Base-by-base conservation (phyloP, 1,140 invertebrate genomes). In the Sminthurinus signatus region DNA sequence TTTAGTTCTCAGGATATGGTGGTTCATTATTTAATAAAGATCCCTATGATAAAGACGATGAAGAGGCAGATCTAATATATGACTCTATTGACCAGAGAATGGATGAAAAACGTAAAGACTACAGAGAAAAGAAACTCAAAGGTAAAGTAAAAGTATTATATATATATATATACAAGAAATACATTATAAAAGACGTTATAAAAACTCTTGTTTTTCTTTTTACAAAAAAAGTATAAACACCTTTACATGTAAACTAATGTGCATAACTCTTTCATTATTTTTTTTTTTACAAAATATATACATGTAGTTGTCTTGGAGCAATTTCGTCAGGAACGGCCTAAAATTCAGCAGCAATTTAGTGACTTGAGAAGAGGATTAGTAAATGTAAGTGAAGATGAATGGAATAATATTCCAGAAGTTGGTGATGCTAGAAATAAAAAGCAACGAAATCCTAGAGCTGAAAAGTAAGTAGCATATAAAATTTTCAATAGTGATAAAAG, bases 11-110 rank as follows among this genome's bases (percentile, higher is more conserved):
- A 73, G 97, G 97, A 44, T 99, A 99, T 79, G 95, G 95, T 74
- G 96, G 96, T 17, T 97, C 93, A 56, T 79, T 99, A 2, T 99
- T 98, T 74, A 94, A 90, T 57, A 99, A 98, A 78, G 97, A 99
- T 86, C 96, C 97, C 0, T 99, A 99, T 79, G 96, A 99, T 74
- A 98, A 99, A 84, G 97, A 99, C 78, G 97, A 99, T 78, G 96
- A 97, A 76, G 97, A 99, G 82, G 97, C 97, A 12, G 97, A 99
- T 84, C 88, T 89, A 25, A 98, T 99, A 73, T 99, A 99, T 78
- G 93, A 98, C 77, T 91, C 90, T 14, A 95, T 99, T 74, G 97
- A 99, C 75, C 93, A 96, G 78, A 80, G 96, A 65, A 98, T 99
- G 93, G 97, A 99, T 80, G 97, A 99, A 76, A 97, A 97, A 75